Evolutionary conservation across 2,797 vertebrate genomes (phyloP).

Genomic region (Lacerta viridis): DNA sequence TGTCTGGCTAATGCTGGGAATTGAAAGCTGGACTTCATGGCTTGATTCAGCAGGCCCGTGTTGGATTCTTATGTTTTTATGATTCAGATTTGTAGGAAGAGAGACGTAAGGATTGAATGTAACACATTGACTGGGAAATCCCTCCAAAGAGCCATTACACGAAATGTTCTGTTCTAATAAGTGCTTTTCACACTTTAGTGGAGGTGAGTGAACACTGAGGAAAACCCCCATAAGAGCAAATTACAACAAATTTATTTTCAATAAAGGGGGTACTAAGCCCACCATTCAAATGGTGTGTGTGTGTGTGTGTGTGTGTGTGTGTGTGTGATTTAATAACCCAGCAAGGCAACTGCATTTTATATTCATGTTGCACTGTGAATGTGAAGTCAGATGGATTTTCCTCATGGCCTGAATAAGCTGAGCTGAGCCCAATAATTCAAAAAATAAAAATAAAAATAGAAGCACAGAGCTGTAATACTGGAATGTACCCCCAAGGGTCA

Average conservation of each 20-base stretch:
- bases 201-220: slow-evolving; percentile 68
- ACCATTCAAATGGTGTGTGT: slow-evolving; percentile 51
- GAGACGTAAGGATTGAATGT: slow-evolving; percentile 47
- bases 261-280: slow-evolving; percentile 67
- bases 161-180: slow-evolving; percentile 69
- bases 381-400: slow-evolving; percentile 7
- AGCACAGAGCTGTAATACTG: too few species aligned
- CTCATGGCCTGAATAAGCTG: background rate
- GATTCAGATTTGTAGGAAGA: slow-evolving; percentile 44
- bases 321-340: slow-evolving; percentile 58
- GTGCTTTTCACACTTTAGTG: slow-evolving; percentile 70
- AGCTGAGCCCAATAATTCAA: background rate
- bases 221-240: slow-evolving; percentile 76
- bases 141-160: slow-evolving; percentile 38
- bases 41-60: too few species aligned
- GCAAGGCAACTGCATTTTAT: slow-evolving; percentile 48
- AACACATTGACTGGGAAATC: slow-evolving; percentile 21
- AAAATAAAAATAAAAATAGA: too few species aligned
- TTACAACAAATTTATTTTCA: slow-evolving; percentile 75
- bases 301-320: slow-evolving; percentile 35
- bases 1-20: background rate
- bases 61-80: too few species aligned
- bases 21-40: background rate
- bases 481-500: too few species aligned
- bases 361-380: background rate